Conservation (phyloP, 2,797 vertebrate species). For the Rhabdomys pumilio region DNA sequence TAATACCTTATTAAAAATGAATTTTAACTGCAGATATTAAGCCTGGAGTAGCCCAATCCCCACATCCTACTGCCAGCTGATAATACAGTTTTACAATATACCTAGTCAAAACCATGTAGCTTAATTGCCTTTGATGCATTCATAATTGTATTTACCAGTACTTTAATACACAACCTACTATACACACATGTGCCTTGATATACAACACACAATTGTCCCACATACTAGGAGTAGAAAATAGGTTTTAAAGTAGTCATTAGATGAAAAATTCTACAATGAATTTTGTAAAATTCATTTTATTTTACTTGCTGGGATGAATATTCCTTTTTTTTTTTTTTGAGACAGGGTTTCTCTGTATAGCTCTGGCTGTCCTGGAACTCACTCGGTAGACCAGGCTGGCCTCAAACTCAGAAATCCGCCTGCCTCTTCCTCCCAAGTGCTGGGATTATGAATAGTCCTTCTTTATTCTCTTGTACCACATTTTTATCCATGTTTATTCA, state of each 20-base stretch:
- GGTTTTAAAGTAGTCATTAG: constrained; percentile 68
- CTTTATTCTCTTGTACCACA: neutral
- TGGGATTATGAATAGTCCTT: neutral
- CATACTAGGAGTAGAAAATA: constrained; percentile 64
- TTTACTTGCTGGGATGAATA: constrained; percentile 67
- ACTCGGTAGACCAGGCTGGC: no score
- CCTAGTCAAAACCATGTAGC: constrained; percentile 75
- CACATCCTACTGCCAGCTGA: constrained; percentile 64
- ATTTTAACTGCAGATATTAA: constrained; percentile 76
- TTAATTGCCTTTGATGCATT: constrained; percentile 78
- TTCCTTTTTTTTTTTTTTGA: neutral
- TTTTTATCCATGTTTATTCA: neutral
- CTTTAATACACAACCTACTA: constrained; percentile 57
- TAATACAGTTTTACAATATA: constrained; percentile 76
- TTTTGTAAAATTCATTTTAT: constrained; percentile 51
- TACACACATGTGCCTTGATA: constrained; percentile 57
- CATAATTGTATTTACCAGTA: constrained; percentile 77
- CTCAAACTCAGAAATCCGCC: no score
- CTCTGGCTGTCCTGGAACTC: no score
- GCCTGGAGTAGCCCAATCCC: constrained; percentile 59
- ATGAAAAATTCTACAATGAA: neutral
- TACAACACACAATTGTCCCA: constrained; percentile 52
- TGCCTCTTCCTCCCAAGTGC: no score
- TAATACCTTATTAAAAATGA: constrained; percentile 79
- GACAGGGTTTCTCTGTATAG: no score